Base-by-base conservation (phyloP, 1,140 invertebrate species). In the Atta cephalotes region DNA sequence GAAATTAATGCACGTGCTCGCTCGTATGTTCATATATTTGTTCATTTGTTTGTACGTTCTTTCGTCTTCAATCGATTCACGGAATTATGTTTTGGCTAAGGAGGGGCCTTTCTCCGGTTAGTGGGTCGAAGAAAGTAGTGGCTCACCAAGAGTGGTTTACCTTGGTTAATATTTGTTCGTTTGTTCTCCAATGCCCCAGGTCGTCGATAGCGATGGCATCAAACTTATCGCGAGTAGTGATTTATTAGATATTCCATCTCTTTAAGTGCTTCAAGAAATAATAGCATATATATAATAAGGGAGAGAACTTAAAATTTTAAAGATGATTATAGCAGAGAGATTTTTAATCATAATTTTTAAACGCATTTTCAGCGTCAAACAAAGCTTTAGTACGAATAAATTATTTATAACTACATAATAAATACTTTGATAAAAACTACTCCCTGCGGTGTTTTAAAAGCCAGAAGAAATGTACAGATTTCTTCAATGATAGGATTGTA, bases 71-170 rank as follows among this genome's bases (percentile, higher is more conserved):
- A 49, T n/a, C 53, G 21, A 60, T 56, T 65, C 56, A 25, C 87
- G 56, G 80, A 77, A 81, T 87, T 68, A 91, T 87, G 84, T 93
- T 93, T 93, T 89, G 92, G 91, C 86, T 86, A 87, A 90, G 87
- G 70, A 87, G 87, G 80, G 70, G 88, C 93, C 93, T 95, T 95
- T 95, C 93, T 94, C 94, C 90, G 92, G 92, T 94, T 94, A 94
- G 94, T 95, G 86, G 94, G 94, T 94, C 94, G 91, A 94, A 94
- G 94, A 95, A 95, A 95, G 94, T 95, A 92, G 93, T 92, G 86
- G 82, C 85, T 45, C 39, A 45, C 39, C 91, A 91, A 89, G 90
- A 94, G 94, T 94, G 92, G 94, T 94, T 95, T 90, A 88, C 94
- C 94, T 95, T 95, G 94, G 93, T 90, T 94, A 93, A 93, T 93